Conservation (phyloP, 2,888 invertebrate species). For the Hoplodrina blanda region DNA sequence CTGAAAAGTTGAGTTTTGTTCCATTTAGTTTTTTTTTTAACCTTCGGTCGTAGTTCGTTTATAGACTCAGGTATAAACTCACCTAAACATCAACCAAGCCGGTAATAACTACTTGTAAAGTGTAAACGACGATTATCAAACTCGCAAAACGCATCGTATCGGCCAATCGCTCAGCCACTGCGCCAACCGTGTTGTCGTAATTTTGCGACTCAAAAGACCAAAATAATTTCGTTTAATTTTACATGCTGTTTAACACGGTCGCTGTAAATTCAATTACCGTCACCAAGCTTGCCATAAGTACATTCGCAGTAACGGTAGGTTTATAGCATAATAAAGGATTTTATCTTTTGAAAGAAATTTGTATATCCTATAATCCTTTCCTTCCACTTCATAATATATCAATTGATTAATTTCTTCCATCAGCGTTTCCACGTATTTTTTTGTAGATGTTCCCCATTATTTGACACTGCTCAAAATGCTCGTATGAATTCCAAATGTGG, state of each 20-base stretch:
- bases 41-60: too few species aligned
- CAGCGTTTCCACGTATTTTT: slow-evolving; percentile 7
- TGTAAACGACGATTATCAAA: too few species aligned
- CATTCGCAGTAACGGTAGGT: not conserved
- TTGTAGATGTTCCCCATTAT: not conserved
- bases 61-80: too few species aligned
- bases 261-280: not conserved
- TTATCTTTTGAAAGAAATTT: slow-evolving; percentile 1
- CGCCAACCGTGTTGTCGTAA: not conserved
- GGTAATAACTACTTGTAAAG: too few species aligned
- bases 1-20: not conserved
- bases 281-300: not conserved
- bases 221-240: not conserved
- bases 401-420: slow-evolving; percentile 21
- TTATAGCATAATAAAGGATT: not conserved
- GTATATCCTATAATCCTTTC: slow-evolving; percentile 3
- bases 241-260: not conserved
- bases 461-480: slow-evolving; percentile 10
- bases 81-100: too few species aligned
- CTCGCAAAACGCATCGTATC: too few species aligned
- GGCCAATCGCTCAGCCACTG: too few species aligned
- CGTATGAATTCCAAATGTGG: slow-evolving; percentile 6
- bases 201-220: not conserved
- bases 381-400: slow-evolving; percentile 8
- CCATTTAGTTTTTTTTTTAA: too few species aligned